A percentile compares a stretch with the other conserved stretches of the same genome.
phyloP scores from a whole-genome alignment of 2,888 invertebrate genomes.

The Acrobasis consociella region DNA sequence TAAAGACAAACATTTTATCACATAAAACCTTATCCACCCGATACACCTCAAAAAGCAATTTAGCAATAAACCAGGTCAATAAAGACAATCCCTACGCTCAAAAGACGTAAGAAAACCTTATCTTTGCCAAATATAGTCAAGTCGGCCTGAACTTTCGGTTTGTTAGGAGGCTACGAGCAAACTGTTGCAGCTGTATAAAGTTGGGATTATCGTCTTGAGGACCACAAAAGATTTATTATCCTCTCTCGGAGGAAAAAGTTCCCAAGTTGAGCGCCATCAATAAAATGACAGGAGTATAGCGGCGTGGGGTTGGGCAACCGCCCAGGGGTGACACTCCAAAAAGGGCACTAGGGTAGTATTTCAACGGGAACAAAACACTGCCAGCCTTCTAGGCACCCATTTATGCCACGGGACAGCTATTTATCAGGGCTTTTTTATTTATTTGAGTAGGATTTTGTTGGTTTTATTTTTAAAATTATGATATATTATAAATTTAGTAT shows the following conservation, averaged over 20 bases:
- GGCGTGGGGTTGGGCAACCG: no score
- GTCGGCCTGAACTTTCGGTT: conserved; percentile 1
- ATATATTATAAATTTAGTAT: no score
- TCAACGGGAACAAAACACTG: no score
- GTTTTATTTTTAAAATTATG: no score
- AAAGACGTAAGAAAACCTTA: conserved; percentile 2
- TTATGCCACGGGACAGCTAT: no score
- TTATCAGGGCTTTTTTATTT: no score
- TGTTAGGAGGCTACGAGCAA: neutral
- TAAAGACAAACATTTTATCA: neutral
- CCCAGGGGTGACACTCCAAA: no score
- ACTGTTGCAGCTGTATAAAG: conserved; percentile 21
- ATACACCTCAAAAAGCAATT: neutral
- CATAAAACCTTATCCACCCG: neutral
- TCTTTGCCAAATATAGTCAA: neutral
- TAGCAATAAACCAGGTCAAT: neutral
- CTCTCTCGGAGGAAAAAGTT: conserved; percentile 25
- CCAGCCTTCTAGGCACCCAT: no score
- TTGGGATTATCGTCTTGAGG: conserved; percentile 18
- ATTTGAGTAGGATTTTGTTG: no score
- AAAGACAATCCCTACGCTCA: neutral
- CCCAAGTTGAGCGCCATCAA: conserved; percentile 26
- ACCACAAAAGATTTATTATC: conserved; percentile 32
- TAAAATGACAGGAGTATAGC: conserved; percentile 24
- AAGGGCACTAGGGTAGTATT: no score